phyloP scores from a whole-genome alignment of 2,888 invertebrate genomes.

The Chrysodeixis includens region DNA sequence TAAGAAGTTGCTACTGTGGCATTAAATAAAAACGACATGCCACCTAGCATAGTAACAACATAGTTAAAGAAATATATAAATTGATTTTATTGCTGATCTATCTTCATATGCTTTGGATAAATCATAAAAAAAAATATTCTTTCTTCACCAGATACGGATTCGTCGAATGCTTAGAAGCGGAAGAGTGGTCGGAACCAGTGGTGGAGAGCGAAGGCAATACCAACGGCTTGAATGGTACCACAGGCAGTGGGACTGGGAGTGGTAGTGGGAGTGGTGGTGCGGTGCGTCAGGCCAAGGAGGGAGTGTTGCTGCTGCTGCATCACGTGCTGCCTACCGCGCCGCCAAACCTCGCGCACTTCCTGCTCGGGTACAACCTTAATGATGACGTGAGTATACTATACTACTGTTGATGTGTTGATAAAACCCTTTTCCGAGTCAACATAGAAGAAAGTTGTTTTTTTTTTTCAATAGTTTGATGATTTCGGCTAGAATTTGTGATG shows the following conservation, averaged over 20 bases:
- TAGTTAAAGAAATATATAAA: too few relatives aligned
- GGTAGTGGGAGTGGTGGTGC: slow-evolving; percentile 76
- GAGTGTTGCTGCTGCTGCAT: slow-evolving; percentile 93
- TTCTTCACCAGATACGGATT: slow-evolving; percentile 88
- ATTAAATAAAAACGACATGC: too few relatives aligned
- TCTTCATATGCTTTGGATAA: too few relatives aligned
- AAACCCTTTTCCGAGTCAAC: too few relatives aligned
- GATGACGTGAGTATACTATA: slow-evolving; percentile 93
- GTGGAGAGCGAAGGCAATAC: slow-evolving; percentile 78
- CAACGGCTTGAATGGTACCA: slow-evolving; percentile 78
- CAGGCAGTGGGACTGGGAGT: slow-evolving; percentile 82
- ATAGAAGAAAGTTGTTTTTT: too few relatives aligned
- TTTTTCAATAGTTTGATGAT: too few relatives aligned
- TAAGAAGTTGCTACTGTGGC: too few relatives aligned
- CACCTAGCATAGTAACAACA: too few relatives aligned
- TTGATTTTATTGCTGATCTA: too few relatives aligned
- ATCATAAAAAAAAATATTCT: too few relatives aligned
- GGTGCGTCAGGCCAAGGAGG: slow-evolving; percentile 90
- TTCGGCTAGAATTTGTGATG: too few relatives aligned
- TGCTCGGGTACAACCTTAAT: slow-evolving; percentile 95
- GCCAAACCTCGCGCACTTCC: slow-evolving; percentile 96
- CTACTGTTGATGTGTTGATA: too few relatives aligned
- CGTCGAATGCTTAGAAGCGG: slow-evolving; percentile 95
- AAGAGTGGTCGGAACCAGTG: slow-evolving; percentile 85
- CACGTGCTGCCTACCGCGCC: slow-evolving; percentile 93